These are phyloP conservation scores for Barnardius zonarius DNA, from an alignment of 2,113 vertebrate genomes.

Conservation along the genomic window DNA sequence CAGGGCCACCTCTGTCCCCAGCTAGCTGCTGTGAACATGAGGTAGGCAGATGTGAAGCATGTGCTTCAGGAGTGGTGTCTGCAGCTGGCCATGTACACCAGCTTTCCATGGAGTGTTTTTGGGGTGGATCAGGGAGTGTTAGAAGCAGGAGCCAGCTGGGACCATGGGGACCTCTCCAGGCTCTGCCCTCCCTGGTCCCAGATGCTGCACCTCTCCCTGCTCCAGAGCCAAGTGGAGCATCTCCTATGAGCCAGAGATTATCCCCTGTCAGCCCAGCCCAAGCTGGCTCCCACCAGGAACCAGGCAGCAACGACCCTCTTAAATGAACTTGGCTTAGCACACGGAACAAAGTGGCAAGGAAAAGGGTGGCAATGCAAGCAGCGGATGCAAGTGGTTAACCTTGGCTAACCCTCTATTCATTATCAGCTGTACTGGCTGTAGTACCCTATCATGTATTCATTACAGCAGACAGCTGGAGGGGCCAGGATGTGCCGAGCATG, in stretches of 20 bases:
- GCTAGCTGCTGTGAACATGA: fast-evolving
- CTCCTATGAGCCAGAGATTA: neutral
- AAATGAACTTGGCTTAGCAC: neutral
- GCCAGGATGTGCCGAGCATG: neutral
- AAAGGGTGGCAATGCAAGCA: neutral
- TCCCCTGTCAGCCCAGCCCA: fast-evolving
- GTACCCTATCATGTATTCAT: neutral
- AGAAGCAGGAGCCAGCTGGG: neutral
- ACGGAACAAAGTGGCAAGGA: neutral
- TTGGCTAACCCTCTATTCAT: neutral
- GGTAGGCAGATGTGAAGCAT: neutral
- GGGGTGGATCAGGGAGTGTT: neutral
- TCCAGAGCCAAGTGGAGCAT: neutral
- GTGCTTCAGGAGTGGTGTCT: neutral
- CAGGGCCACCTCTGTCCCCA: neutral
- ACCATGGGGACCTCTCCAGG: neutral
- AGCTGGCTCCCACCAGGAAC: neutral
- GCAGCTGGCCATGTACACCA: fast-evolving
- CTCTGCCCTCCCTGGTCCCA: neutral
- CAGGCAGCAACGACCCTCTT: neutral
- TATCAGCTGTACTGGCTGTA: neutral
- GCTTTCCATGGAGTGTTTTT: neutral
- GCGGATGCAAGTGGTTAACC: neutral
- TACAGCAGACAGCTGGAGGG: neutral
- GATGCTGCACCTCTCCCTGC: neutral